These are phyloP conservation scores for Boleophthalmus pectinirostris DNA, from an alignment of 2,113 vertebrate genomes.

Conservation along the genomic window DNA sequence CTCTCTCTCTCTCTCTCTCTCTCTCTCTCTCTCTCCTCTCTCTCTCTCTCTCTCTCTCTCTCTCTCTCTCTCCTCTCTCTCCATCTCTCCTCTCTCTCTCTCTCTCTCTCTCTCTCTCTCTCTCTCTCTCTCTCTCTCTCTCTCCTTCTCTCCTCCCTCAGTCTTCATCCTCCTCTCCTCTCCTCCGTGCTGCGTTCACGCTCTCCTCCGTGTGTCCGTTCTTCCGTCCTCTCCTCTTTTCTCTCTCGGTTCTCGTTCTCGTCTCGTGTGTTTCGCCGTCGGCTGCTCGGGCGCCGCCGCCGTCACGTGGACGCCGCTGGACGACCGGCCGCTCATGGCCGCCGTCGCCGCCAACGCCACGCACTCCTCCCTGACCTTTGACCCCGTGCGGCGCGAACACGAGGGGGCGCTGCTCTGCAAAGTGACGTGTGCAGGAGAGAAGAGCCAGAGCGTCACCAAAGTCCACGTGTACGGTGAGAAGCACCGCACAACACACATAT, in stretches of 20 bases:
- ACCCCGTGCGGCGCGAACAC: constrained; percentile 47
- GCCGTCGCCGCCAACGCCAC: neutral
- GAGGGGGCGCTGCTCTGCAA: constrained; percentile 57
- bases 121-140: too few relatives aligned
- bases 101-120: too few relatives aligned
- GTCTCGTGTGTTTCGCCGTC: constrained; percentile 47
- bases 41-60: too few relatives aligned
- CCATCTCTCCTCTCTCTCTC: too few relatives aligned
- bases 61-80: too few relatives aligned
- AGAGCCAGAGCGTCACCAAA: fast-evolving
- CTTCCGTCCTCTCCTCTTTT: constrained; percentile 48
- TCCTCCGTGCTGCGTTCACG: constrained; percentile 32
- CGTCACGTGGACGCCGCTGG: constrained; percentile 47
- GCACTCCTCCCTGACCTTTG: constrained; percentile 47
- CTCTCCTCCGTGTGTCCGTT: constrained; percentile 44
- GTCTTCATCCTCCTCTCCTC: constrained; percentile 18
- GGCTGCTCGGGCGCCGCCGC: constrained; percentile 36
- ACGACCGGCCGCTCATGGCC: constrained; percentile 57
- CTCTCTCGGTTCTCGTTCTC: constrained; percentile 44
- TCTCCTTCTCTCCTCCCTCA: constrained; percentile 17
- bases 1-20: too few relatives aligned
- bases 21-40: too few relatives aligned
- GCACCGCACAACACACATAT: too few relatives aligned
- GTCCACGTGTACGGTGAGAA: constrained; percentile 74
- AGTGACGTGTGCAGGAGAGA: constrained; percentile 36